Evolutionary conservation across 64 coral and sea anemone genomes (phyloP), one percentile per base, ranked within the genome.

Genomic region (Pocillopora verrucosa): DNA sequence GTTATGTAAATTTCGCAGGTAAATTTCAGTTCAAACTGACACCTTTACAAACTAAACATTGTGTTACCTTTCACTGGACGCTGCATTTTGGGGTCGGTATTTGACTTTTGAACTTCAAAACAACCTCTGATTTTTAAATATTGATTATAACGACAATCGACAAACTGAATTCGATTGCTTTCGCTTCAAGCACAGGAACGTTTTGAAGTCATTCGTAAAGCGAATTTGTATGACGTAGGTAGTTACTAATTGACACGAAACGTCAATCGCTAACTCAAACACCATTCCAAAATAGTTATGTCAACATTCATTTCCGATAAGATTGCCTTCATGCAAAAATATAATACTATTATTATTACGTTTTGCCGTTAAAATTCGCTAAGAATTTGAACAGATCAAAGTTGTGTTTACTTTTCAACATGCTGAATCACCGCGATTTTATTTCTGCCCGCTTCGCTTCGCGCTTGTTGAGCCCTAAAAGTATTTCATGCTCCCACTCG

Each of bases 1-100:
- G 36, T 16, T 13, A 65, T 68, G 63, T 85, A 63, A 85, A 70
- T 85, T 85, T 85, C 65, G 30, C 65, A 38, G 72, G 82, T 38
- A 57, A 56, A 84, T 84, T 68, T 84, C 61, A 67, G 20, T 34
- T 36, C 12, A 62, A 84, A 37, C 68, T 19, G 45, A 56, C 82
- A 57, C 36, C 30, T 81, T 30, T 30, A 30, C 30, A 30, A 30
- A 30, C 58, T 14, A 81, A 81, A 61, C 19, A 26, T 3, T 61
- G 36, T 5, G 51, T 68, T 85, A 85, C 82, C 82, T 85, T 11
- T 72, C 64, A 19, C 64, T 51, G 37, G 38, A 41, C 13, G 13
- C 34, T 20, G 13, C 65, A 72, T 85, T 56, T 56, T 72, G 38
- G 24, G 41, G 41, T 25, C 19, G 7, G 7, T 24, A 25, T 45